Evolutionary conservation across 2,797 vertebrate genomes (phyloP).

Genomic region (Pantherophis vulpinus): DNA sequence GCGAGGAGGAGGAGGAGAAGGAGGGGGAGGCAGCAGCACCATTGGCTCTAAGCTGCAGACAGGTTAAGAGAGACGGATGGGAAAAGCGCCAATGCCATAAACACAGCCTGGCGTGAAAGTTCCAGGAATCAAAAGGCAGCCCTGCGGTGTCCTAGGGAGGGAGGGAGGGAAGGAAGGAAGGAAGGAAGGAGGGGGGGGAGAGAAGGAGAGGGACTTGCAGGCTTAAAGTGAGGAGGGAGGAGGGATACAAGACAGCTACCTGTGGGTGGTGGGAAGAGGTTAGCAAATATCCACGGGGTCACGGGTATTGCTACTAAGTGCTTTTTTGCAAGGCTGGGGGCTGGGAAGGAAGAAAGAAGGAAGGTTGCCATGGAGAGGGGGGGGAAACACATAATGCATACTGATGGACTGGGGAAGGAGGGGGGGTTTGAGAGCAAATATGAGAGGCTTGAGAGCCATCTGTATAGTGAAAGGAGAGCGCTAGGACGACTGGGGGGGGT

Average conservation of each 20-base stretch:
- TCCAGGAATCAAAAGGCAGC: constrained; percentile 18
- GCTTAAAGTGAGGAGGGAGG: not conserved
- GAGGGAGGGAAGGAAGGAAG: not conserved
- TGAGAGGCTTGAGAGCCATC: constrained; percentile 46
- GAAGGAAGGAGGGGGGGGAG: not conserved
- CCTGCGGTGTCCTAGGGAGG: not conserved
- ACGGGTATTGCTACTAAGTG: constrained; percentile 42
- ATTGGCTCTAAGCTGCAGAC: constrained; percentile 4
- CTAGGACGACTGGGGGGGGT: not conserved
- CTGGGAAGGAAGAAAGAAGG: constrained; percentile 4
- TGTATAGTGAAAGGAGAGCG: constrained; percentile 34
- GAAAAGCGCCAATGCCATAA: not conserved
- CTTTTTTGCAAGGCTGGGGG: constrained; percentile 27
- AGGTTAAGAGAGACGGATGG: constrained; percentile 8
- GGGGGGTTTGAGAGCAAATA: constrained; percentile 29
- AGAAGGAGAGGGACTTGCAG: not conserved
- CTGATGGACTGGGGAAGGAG: constrained; percentile 49
- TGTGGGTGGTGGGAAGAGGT: constrained; percentile 47
- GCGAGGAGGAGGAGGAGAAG: not conserved
- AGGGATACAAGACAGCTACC: constrained; percentile 2
- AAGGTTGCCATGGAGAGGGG: constrained; percentile 62
- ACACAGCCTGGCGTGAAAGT: constrained; percentile 2
- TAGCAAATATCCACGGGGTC: constrained; percentile 39
- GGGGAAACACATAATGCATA: constrained; percentile 47
- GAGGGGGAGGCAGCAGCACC: not conserved